phyloP scores from a whole-genome alignment of 2,113 vertebrate genomes.

The Vicugna pacos region DNA sequence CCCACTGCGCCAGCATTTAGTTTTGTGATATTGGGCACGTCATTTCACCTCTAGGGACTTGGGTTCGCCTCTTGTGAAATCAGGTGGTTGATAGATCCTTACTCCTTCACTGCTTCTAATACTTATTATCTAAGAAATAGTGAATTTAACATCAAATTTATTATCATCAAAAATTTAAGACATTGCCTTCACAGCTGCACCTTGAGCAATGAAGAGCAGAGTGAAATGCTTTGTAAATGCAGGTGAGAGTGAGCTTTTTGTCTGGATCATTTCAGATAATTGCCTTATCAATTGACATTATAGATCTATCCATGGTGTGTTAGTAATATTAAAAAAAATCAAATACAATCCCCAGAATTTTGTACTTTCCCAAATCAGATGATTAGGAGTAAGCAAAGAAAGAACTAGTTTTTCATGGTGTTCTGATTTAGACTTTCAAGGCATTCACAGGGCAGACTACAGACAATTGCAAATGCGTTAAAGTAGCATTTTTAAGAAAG shows the following conservation, averaged over 20 bases:
- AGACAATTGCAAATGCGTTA: neutral
- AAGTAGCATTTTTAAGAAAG: neutral
- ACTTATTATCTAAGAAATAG: neutral
- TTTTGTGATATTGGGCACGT: neutral
- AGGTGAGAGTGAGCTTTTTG: neutral
- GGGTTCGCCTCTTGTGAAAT: neutral
- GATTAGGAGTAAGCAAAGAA: neutral
- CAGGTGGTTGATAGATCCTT: neutral
- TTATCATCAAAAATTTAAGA: neutral
- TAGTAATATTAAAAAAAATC: neutral
- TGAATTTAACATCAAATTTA: neutral
- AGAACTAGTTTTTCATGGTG: neutral
- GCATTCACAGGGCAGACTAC: neutral
- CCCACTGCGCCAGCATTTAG: neutral
- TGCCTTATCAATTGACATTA: neutral
- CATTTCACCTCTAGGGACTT: neutral
- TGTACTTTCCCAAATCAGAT: neutral
- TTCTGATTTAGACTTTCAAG: slow-evolving; percentile 32
- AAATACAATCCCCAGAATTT: neutral
- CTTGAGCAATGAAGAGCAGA: neutral
- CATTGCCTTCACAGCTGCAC: neutral
- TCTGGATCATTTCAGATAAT: neutral
- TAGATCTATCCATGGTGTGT: neutral
- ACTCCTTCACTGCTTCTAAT: neutral
- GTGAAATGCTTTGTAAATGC: neutral